A percentile compares a stretch with the other conserved stretches of the same genome.
These are phyloP conservation scores for Acleris cristana DNA, from an alignment of 2,888 invertebrate genomes.

Conservation along the genomic window DNA sequence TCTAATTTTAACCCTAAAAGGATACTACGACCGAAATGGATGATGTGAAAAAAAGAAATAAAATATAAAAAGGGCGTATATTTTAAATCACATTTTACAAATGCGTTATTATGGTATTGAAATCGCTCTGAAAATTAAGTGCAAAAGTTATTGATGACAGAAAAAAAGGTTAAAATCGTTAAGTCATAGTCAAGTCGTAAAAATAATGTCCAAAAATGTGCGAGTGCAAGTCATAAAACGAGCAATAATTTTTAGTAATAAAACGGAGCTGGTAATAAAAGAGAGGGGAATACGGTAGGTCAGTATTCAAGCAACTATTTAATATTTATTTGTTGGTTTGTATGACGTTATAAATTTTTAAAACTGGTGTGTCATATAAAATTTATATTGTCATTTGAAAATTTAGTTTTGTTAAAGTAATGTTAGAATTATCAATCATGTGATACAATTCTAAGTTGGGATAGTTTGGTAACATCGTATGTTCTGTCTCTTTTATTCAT, in stretches of 20 bases:
- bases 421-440: no score
- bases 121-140: slow-evolving; percentile 10
- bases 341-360: no score
- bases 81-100: neutral
- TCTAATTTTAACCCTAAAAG: no score
- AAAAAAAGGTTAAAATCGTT: slow-evolving; percentile 30
- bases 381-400: no score
- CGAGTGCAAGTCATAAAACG: slow-evolving; percentile 39
- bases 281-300: slow-evolving; percentile 18
- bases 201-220: slow-evolving; percentile 48
- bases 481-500: no score
- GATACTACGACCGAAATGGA: no score
- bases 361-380: no score
- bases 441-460: no score
- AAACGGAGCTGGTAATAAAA: slow-evolving; percentile 17
- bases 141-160: slow-evolving; percentile 16
- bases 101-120: neutral
- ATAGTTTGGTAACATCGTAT: neutral
- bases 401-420: no score
- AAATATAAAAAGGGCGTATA: neutral
- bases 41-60: neutral
- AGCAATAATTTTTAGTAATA: slow-evolving; percentile 34
- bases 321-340: no score
- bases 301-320: neutral
- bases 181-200: slow-evolving; percentile 44